Evolutionary conservation across 2,113 vertebrate genomes (phyloP).

Genomic region (Mesocricetus auratus): DNA sequence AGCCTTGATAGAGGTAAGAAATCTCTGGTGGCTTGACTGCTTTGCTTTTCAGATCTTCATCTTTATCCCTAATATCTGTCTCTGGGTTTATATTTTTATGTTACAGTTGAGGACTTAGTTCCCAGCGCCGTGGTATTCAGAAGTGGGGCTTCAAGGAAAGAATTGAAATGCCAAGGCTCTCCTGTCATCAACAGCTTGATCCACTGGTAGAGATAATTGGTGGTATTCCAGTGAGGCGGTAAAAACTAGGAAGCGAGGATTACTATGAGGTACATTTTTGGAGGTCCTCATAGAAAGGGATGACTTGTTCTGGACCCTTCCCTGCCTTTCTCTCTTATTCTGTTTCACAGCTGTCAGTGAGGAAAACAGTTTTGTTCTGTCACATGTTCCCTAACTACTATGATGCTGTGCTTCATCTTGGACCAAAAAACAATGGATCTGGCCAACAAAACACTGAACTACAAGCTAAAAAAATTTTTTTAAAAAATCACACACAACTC

Average conservation of each 20-base stretch:
- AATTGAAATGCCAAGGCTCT: neutral
- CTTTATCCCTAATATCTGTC: too few relatives aligned
- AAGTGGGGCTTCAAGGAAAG: neutral
- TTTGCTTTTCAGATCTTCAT: too few relatives aligned
- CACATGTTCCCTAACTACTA: too few relatives aligned
- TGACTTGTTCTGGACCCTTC: neutral
- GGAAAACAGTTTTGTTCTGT: neutral
- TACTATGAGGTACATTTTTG: neutral
- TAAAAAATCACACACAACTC: neutral
- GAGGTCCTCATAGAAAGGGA: neutral
- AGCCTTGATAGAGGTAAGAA: too few relatives aligned
- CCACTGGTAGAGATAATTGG: neutral
- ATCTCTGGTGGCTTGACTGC: too few relatives aligned
- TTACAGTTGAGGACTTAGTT: neutral
- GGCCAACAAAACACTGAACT: neutral
- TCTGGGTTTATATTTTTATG: too few relatives aligned
- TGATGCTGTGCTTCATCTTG: neutral
- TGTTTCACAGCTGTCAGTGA: neutral
- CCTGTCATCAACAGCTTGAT: too few relatives aligned
- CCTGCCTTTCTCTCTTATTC: neutral
- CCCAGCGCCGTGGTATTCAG: neutral
- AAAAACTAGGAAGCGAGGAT: neutral
- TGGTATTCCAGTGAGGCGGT: rapidly evolving
- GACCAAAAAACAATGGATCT: neutral
- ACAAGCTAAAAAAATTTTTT: neutral